Base-by-base conservation (phyloP, 2,888 invertebrate species). In the Melanchra persicariae region DNA sequence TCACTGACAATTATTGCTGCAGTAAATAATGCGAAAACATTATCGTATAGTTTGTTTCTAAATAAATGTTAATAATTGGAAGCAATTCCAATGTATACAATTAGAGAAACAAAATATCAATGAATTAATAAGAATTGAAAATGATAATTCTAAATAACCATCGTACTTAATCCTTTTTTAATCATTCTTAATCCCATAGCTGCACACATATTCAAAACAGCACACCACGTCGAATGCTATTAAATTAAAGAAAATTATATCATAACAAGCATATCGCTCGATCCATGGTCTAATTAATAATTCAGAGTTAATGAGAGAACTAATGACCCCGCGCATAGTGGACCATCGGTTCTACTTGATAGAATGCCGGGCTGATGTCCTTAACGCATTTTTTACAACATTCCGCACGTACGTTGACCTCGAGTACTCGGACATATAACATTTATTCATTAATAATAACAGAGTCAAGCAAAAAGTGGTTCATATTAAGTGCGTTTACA, bases 371-470 rank as follows among this genome's bases (percentile, higher is more conserved):
- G 90, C 87, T 89, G 89, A 90, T 93, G 94, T 95, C 94, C 94
- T 94, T 93, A 93, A 89, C 91, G 89, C 88, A 92, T 93, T 95
- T 95, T 95, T 95, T 94, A 93, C 90, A 92, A 90, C 94, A 95
- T 94, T 94, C 94, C 92, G 78, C 81, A 84, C 89, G 95, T 91
- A 83, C 94, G 82, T 94, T 93, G 95, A 95, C 94, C 95, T 92
- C 92, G 88, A 85, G 90, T 92, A 94, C 92, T 92, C 91, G 90
- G 87, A 92, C 90, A 91, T 90, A 91, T 91, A 93, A 84, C 89
- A 93, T 93, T 93, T 94, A 94, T 93, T 93, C 91, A 93, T 94
- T 92, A 93, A 91, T 93, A 94, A 93, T 92, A 92, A 93, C 90
- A 91, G 87, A 86, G 87, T 83, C 83, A 84, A 89, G 90, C 92